Conservation (phyloP, 2,797 vertebrate species). For the Salarias fasciatus region DNA sequence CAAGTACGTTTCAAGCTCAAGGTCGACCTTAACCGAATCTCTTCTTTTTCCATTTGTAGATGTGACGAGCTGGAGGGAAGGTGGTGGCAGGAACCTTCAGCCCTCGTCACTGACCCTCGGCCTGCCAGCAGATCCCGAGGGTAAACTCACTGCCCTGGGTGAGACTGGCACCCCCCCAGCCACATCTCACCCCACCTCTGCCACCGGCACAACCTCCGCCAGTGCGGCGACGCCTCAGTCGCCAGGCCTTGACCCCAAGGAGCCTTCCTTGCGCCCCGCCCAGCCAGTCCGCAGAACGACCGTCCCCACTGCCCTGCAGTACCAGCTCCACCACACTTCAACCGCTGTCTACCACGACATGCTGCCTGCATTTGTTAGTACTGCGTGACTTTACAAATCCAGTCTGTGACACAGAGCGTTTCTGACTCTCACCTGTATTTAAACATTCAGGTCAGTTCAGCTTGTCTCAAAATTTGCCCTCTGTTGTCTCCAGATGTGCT, state of each 20-base stretch:
- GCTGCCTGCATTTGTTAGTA: conserved; percentile 98
- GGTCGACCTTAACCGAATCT: too few relatives aligned
- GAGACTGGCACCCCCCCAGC: conserved; percentile 74
- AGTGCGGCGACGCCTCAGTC: conserved; percentile 77
- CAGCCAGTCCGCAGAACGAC: conserved; percentile 89
- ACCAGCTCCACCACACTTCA: conserved; percentile 92
- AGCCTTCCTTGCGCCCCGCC: conserved; percentile 91
- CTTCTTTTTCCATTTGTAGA: conserved; percentile 75
- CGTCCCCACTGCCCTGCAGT: conserved; percentile 88
- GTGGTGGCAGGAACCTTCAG: conserved; percentile 96
- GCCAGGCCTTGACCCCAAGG: conserved; percentile 85
- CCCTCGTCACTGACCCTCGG: conserved; percentile 77
- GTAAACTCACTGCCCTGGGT: conserved; percentile 74
- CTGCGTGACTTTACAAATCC: neutral
- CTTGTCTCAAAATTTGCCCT: too few relatives aligned
- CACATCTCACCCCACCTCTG: conserved; percentile 80
- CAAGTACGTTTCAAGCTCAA: too few relatives aligned
- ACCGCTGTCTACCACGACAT: conserved; percentile 97
- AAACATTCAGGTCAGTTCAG: neutral
- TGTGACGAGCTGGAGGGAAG: conserved; percentile 99
- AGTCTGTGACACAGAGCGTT: conserved; percentile 4
- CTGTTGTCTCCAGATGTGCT: conserved; percentile 89
- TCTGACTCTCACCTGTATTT: neutral
- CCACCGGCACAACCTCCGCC: conserved; percentile 80
- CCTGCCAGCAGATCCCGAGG: conserved; percentile 81